Base-by-base conservation (phyloP, 2,113 vertebrate genomes). In the Lathamus discolor region DNA sequence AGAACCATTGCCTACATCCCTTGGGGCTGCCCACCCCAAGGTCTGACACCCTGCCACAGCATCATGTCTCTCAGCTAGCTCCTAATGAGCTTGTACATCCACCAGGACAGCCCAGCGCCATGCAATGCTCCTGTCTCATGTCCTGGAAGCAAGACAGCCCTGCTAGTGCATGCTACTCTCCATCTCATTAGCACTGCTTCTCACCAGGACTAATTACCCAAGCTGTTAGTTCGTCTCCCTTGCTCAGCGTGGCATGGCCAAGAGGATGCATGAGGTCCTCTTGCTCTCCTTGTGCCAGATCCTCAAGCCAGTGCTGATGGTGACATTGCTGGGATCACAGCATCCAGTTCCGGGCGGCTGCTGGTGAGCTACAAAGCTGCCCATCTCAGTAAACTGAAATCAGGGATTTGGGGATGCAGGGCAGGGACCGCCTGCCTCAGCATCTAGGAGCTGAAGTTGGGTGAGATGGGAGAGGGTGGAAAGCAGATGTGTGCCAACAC, bases 41-140 rank as follows among this genome's bases (percentile, higher is more conserved):
- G 18, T 8, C 73, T 39, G 51, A 66, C 70, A 78, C n/a, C 29
- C 49, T 90, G 70, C 43, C 73, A 72, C 17, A 51, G 48, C 63
- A 74, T 3, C 28, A 4, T 27, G 33, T 70, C 86, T 62, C 77
- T 70, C 31, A 18, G 46, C 61, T 83, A 4, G 1, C 46, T 92
- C 69, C 84, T 92, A 66, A 81, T 57, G 76, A 92, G 86, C 44
- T 88, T 1, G 0, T 3, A 24, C 3, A 9, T 66, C 41, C 92
- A 54, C 35, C 64, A 41, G 75, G 66, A 82, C 51, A 93, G 89
- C 54, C 62, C 59, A 76, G 75, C 1, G 5, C 48, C 2, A 1
- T 0, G 0, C 44, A 54, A 46, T 77, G 49, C 63, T 85, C 52
- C 49, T 1, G 2, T 52, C 68, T 92, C 4, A 0, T 7, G 59